Percentiles rank a stretch among this genome's conserved stretches.
Evolutionary conservation across 2,113 vertebrate genomes (phyloP).

Genomic region (Ceuthmochares aereus): DNA sequence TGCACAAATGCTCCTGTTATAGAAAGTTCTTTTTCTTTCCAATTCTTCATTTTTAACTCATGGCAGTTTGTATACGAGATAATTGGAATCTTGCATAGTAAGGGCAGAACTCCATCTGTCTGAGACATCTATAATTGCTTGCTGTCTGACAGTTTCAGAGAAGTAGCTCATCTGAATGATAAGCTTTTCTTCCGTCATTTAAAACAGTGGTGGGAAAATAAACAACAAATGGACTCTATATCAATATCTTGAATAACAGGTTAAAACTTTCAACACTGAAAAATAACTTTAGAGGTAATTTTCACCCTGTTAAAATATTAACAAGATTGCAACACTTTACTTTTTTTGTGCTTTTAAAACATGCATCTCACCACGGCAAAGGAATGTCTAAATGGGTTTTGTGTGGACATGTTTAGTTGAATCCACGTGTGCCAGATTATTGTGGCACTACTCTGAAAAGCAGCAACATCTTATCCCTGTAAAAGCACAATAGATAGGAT

Average conservation of each 20-base stretch:
- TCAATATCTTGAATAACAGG: not conserved
- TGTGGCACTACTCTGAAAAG: not conserved
- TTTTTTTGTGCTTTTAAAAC: not conserved
- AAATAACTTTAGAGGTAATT: not conserved
- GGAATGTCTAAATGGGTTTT: not conserved
- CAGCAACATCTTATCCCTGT: not conserved
- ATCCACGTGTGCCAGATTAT: not conserved
- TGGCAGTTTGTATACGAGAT: not conserved
- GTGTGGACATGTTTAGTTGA: not conserved
- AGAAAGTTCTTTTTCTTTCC: not conserved
- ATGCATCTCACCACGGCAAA: not conserved
- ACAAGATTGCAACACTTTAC: not conserved
- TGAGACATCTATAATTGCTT: not conserved
- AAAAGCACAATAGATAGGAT: fast-evolving
- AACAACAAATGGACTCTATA: not conserved
- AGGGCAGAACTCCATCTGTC: conserved; percentile 4
- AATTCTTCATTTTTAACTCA: not conserved
- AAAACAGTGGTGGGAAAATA: not conserved
- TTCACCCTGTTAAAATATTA: not conserved
- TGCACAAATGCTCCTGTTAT: not conserved
- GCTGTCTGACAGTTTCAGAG: not conserved
- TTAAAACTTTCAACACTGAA: not conserved
- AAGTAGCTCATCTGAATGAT: not conserved
- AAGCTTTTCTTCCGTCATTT: not conserved
- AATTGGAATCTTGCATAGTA: conserved; percentile 14